Evolutionary conservation across 2,888 invertebrate genomes (phyloP).

Genomic region (Stenotaenia linearis): DNA sequence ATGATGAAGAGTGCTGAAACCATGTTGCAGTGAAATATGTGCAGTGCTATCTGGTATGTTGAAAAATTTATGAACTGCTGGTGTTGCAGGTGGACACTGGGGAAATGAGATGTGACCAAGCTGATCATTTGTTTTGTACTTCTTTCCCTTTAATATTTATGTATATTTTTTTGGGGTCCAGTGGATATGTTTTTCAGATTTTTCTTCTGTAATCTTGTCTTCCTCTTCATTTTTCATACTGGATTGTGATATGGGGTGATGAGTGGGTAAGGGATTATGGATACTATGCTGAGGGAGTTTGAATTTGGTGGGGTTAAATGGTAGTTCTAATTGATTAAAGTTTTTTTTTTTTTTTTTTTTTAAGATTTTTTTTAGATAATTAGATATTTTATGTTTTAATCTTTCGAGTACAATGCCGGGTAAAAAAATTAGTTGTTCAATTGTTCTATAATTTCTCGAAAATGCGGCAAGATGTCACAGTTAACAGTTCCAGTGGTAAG

Average conservation of each 20-base stretch:
- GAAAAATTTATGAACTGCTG: background rate
- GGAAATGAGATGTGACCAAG: background rate
- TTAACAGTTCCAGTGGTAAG: too few relatives aligned
- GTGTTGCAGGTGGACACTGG: background rate
- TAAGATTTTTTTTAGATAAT: too few relatives aligned
- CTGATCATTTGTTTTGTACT: background rate
- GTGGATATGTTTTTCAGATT: background rate
- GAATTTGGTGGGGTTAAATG: background rate
- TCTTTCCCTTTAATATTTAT: background rate
- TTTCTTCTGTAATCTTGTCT: background rate
- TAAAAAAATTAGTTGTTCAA: too few relatives aligned
- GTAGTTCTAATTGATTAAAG: background rate
- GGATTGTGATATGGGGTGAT: background rate
- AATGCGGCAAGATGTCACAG: too few relatives aligned
- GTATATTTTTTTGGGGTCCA: background rate
- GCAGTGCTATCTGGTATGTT: background rate
- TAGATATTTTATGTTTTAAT: too few relatives aligned
- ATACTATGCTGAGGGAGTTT: background rate
- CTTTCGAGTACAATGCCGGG: too few relatives aligned
- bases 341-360: background rate
- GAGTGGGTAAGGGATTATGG: too few relatives aligned
- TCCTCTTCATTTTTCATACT: background rate
- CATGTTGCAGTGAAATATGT: background rate
- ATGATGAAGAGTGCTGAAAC: background rate
- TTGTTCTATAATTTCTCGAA: too few relatives aligned